Evolutionary conservation across 1,140 invertebrate species (phyloP).

Genomic region (Agrypnia vestita): DNA sequence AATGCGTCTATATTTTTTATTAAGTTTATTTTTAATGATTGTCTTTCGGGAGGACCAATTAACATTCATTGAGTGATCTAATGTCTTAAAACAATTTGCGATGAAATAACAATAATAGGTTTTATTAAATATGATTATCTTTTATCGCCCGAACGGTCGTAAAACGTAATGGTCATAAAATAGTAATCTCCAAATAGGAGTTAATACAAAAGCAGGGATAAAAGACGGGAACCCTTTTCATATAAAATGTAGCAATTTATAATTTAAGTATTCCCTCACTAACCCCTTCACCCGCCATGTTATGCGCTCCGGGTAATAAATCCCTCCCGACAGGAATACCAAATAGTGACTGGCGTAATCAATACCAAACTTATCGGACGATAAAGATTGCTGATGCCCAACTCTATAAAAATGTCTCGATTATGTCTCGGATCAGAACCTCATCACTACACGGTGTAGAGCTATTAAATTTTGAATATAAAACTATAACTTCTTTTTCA

Average conservation of each 20-base stretch:
- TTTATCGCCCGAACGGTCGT: constrained; percentile 17
- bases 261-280: constrained; percentile 30
- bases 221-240: constrained; percentile 24
- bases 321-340: constrained; percentile 38
- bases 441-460: too few relatives aligned
- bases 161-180: constrained; percentile 29
- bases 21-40: too few relatives aligned
- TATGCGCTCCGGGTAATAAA: constrained; percentile 45
- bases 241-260: constrained; percentile 41
- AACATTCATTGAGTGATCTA: not conserved
- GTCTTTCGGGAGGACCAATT: too few relatives aligned
- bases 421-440: too few relatives aligned
- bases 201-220: constrained; percentile 17
- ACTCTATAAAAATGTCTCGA: too few relatives aligned
- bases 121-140: constrained; percentile 5
- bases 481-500: too few relatives aligned
- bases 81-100: not conserved
- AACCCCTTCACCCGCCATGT: constrained; percentile 18
- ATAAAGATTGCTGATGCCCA: not conserved
- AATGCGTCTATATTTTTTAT: not conserved
- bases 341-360: constrained; percentile 33
- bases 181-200: constrained; percentile 20
- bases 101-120: not conserved
- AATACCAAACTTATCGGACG: not conserved
- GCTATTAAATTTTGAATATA: too few relatives aligned